Conservation (phyloP, 2,113 vertebrate species). For the Prionailurus bengalensis region DNA sequence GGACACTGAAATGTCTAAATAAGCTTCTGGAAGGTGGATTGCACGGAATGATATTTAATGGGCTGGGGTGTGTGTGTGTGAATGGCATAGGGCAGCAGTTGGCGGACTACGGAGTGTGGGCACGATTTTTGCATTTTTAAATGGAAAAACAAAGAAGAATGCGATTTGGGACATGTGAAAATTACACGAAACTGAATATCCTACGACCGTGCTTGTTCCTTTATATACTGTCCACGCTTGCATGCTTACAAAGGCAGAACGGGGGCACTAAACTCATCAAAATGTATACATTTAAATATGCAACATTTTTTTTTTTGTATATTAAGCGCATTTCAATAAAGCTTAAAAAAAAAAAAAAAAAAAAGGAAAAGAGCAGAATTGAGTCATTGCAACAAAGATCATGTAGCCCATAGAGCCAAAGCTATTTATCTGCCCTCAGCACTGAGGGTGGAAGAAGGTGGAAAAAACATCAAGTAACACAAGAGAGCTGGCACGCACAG, state of each 20-base stretch:
- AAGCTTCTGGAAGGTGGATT: slow-evolving; percentile 32
- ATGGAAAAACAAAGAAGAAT: not conserved
- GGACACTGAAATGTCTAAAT: slow-evolving; percentile 54
- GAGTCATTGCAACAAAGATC: not conserved
- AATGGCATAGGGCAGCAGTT: too few relatives aligned
- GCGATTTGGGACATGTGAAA: not conserved
- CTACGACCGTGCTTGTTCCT: not conserved
- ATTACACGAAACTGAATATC: not conserved
- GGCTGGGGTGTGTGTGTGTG: not conserved
- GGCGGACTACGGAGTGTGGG: not conserved
- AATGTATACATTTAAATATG: not conserved
- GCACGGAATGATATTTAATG: not conserved
- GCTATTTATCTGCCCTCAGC: not conserved
- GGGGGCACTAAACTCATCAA: not conserved
- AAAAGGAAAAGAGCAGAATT: not conserved
- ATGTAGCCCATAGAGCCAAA: not conserved
- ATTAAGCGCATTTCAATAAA: not conserved
- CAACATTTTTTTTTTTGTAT: not conserved
- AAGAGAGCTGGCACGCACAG: not conserved
- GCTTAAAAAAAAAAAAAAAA: not conserved
- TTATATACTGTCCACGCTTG: not conserved
- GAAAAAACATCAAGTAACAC: not conserved
- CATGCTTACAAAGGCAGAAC: not conserved
- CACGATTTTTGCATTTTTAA: not conserved
- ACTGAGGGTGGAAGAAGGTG: not conserved